Conservation (phyloP, 2,797 vertebrate genomes). For the Synanceia verrucosa region DNA sequence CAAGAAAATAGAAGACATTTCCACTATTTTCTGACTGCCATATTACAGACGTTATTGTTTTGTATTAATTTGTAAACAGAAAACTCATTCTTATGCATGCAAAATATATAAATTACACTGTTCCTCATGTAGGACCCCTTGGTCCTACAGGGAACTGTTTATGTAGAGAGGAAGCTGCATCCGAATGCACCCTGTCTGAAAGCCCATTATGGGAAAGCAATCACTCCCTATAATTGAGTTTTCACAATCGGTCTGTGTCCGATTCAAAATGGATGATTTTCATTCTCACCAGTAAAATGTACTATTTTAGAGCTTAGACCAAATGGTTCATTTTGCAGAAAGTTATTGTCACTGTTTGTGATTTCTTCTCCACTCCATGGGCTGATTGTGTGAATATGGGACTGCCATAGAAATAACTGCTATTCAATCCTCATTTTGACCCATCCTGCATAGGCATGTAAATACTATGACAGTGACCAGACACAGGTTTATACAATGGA, state of each 20-base stretch:
- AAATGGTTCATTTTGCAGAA: background rate
- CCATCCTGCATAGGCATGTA: constrained; percentile 55
- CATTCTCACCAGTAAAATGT: constrained; percentile 13
- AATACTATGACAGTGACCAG: constrained; percentile 66
- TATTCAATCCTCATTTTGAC: constrained; percentile 35
- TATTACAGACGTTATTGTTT: background rate
- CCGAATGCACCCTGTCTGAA: constrained; percentile 15
- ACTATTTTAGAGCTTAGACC: constrained; percentile 8
- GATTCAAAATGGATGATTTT: constrained; percentile 21
- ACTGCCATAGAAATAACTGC: constrained; percentile 16
- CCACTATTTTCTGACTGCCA: background rate
- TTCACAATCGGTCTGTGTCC: constrained; percentile 31
- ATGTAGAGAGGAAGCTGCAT: background rate
- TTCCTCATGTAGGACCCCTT: constrained; percentile 2
- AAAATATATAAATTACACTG: background rate
- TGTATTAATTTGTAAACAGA: background rate
- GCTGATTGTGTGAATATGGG: constrained; percentile 18
- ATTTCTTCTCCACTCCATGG: constrained; percentile 5
- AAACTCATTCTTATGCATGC: background rate
- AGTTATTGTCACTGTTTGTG: constrained; percentile 6
- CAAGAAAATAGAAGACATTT: background rate
- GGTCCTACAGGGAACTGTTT: background rate
- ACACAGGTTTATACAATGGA: constrained; percentile 62
- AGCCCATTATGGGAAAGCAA: constrained; percentile 36
- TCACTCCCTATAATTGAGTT: constrained; percentile 28